phyloP scores from a whole-genome alignment of 2,113 vertebrate genomes.

The Collichthys lucidus region DNA sequence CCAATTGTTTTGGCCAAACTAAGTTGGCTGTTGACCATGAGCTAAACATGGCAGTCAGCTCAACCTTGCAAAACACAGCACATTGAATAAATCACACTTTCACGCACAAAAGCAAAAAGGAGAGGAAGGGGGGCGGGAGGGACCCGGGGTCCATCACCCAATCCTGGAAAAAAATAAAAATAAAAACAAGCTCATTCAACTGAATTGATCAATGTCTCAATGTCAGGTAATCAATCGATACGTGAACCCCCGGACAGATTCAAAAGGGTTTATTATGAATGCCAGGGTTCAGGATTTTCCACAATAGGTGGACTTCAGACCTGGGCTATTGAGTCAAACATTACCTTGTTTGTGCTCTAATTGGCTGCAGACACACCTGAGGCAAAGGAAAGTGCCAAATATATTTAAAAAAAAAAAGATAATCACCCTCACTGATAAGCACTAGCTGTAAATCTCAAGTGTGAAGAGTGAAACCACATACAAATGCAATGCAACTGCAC shows the following conservation, averaged over 20 bases:
- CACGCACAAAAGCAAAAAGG: conserved; percentile 53
- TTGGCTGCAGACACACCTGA: conserved; percentile 3
- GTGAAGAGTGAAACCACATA: not conserved
- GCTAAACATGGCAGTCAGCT: conserved; percentile 59
- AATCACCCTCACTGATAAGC: conserved; percentile 17
- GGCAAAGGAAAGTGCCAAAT: conserved; percentile 14
- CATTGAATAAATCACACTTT: conserved; percentile 66
- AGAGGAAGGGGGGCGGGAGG: conserved; percentile 16
- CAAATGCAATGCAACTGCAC: conserved; percentile 3
- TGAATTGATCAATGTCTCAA: conserved; percentile 17
- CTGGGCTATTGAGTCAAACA: conserved; percentile 5
- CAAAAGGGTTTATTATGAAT: conserved; percentile 11
- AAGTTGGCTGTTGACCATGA: conserved; percentile 51
- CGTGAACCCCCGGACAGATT: not conserved
- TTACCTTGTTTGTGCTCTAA: conserved; percentile 10
- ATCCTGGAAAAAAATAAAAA: conserved; percentile 6
- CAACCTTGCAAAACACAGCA: conserved; percentile 29
- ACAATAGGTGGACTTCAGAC: conserved; percentile 42
- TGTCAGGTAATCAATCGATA: not conserved
- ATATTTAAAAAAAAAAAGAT: not conserved
- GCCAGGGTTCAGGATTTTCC: conserved; percentile 10
- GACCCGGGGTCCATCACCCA: not conserved
- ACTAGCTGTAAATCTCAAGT: conserved; percentile 9
- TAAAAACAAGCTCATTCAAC: conserved; percentile 46
- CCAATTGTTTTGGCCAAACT: conserved; percentile 44